Percentiles rank a stretch among this genome's conserved stretches.
Conservation (phyloP, 2,113 vertebrate species). For the Vicugna pacos region DNA sequence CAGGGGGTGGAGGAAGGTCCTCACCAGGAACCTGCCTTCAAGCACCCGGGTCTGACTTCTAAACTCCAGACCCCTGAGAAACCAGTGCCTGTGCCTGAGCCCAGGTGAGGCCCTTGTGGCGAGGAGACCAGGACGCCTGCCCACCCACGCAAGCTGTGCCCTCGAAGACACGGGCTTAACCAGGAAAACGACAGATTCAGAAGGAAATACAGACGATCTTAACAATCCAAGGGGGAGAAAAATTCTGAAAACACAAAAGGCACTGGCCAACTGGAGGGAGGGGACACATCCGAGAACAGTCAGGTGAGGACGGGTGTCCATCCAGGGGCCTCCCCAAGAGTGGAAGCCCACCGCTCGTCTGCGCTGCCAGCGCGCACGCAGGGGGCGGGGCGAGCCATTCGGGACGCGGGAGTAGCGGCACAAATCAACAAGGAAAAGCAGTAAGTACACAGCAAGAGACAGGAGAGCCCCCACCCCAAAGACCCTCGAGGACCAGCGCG, state of each 20-base stretch:
- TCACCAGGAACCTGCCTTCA: not conserved
- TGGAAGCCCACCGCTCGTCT: no score
- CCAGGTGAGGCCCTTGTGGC: no score
- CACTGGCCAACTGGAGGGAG: not conserved
- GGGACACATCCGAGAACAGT: no score
- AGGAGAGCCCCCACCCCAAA: not conserved
- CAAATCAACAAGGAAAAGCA: not conserved
- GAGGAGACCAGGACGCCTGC: not conserved
- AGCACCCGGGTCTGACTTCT: accelerated
- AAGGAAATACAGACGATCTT: not conserved
- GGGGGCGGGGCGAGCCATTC: accelerated
- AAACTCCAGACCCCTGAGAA: not conserved
- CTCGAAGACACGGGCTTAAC: not conserved
- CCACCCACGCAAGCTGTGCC: not conserved
- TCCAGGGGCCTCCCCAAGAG: accelerated
- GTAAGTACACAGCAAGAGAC: no score
- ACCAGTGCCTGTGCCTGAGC: no score
- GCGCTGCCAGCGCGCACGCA: accelerated
- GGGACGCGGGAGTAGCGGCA: accelerated
- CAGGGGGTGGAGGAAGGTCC: no score
- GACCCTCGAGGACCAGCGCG: not conserved
- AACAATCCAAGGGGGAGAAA: not conserved
- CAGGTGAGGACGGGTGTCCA: accelerated
- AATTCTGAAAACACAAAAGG: not conserved
- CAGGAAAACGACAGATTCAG: not conserved